Conservation (phyloP, 2,113 vertebrate species). For the Alligator mississippiensis region DNA sequence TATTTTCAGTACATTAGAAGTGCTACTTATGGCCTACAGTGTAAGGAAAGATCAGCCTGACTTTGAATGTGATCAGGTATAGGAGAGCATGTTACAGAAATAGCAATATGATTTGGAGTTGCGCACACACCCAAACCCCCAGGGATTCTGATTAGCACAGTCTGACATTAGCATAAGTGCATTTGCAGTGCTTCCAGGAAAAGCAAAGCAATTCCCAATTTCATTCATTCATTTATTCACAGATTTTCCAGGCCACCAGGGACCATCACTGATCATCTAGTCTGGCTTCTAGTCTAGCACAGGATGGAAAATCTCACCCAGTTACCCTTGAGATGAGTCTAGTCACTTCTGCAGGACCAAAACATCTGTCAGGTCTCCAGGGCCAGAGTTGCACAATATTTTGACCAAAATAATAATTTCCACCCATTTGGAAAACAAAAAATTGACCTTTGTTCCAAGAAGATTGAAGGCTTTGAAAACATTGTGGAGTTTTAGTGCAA, state of each 20-base stretch:
- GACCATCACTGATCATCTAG: not conserved
- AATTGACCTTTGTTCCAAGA: rapidly evolving
- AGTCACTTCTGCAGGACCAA: not conserved
- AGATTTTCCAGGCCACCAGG: not conserved
- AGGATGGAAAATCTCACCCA: not conserved
- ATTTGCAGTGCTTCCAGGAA: not conserved
- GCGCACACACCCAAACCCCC: not conserved
- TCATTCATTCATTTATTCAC: not conserved
- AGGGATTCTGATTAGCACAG: not conserved
- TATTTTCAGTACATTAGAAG: not conserved
- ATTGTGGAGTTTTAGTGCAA: not conserved
- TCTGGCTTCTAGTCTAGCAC: rapidly evolving
- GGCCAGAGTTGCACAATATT: not conserved
- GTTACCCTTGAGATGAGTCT: not conserved
- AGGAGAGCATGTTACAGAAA: rapidly evolving
- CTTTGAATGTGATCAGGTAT: rapidly evolving
- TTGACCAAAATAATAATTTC: not conserved
- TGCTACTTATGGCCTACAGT: not conserved
- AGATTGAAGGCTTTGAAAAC: rapidly evolving
- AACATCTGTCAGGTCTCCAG: rapidly evolving
- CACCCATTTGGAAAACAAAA: not conserved
- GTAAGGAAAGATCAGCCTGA: rapidly evolving
- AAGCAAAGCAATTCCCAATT: not conserved
- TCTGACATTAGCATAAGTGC: not conserved
- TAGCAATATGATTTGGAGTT: not conserved